Conservation (phyloP, 1,140 invertebrate genomes). For the Calephelis nemesis region DNA sequence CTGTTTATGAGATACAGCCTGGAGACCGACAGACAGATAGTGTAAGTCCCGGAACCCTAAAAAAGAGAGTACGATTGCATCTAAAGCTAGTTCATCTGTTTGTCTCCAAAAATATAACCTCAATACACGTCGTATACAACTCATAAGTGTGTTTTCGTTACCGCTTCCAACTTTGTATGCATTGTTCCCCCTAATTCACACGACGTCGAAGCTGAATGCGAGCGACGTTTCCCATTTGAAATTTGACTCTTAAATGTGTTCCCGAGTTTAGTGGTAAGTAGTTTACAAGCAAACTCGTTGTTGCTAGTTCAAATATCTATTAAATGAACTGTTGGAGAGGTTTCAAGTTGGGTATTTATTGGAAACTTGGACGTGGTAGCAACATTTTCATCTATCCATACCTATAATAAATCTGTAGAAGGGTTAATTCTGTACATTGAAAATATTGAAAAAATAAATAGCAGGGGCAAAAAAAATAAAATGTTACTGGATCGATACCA, state of each 20-base stretch:
- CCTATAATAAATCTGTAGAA: too few species aligned
- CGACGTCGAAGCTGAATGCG: constrained; percentile 34
- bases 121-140: constrained; percentile 30
- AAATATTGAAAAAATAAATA: too few species aligned
- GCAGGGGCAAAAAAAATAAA: too few species aligned
- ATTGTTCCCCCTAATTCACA: constrained; percentile 42
- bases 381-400: too few species aligned
- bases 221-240: constrained; percentile 35
- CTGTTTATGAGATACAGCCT: too few species aligned
- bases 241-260: constrained; percentile 25
- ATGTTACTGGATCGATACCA: too few species aligned
- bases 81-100: too few species aligned
- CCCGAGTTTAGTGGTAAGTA: constrained; percentile 11
- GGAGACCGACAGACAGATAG: too few species aligned
- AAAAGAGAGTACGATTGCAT: too few species aligned
- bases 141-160: constrained; percentile 27
- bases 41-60: too few species aligned
- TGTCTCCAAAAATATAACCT: not conserved
- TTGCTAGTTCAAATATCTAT: constrained; percentile 3
- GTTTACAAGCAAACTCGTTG: constrained; percentile 5
- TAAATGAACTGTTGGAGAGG: constrained; percentile 7
- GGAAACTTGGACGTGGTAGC: not conserved
- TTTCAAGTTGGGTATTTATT: constrained; percentile 1
- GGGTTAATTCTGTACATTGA: too few species aligned
- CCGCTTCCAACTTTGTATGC: constrained; percentile 33